These are phyloP conservation scores for Ichneumoninae sp. DNA, from an alignment of 2,888 invertebrate genomes.

Conservation along the genomic window DNA sequence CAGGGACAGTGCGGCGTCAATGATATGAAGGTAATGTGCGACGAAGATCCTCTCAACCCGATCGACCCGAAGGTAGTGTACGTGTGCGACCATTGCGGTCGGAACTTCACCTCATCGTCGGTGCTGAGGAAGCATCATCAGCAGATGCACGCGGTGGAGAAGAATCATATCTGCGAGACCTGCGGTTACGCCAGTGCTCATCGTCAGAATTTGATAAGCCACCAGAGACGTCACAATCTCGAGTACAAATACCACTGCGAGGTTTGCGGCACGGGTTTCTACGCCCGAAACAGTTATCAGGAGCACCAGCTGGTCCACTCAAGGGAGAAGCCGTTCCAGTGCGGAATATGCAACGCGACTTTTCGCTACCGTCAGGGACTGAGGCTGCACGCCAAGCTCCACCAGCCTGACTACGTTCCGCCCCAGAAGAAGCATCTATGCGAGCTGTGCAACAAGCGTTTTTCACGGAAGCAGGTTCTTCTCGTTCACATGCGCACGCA, in stretches of 20 bases:
- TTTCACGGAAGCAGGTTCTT: conserved; percentile 82
- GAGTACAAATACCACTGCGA: conserved; percentile 82
- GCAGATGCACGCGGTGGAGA: conserved; percentile 72
- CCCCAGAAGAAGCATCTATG: conserved; percentile 83
- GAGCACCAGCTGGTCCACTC: conserved; percentile 80
- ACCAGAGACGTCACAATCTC: conserved; percentile 78
- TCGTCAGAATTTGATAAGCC: conserved; percentile 76
- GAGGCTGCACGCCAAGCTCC: conserved; percentile 81
- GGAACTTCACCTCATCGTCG: conserved; percentile 68
- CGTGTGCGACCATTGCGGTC: conserved; percentile 77
- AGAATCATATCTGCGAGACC: conserved; percentile 76
- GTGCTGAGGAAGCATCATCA: conserved; percentile 69
- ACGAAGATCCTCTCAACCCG: conserved; percentile 61
- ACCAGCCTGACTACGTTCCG: conserved; percentile 83
- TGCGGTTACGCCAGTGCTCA: conserved; percentile 79
- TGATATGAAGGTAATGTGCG: conserved; percentile 77
- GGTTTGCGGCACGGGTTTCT: conserved; percentile 79
- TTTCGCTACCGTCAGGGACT: conserved; percentile 83
- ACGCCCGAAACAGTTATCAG: conserved; percentile 77
- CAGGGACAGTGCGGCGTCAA: conserved; percentile 73
- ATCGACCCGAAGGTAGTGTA: conserved; percentile 71
- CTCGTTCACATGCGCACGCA: conserved; percentile 83
- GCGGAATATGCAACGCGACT: conserved; percentile 82
- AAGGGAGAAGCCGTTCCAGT: conserved; percentile 81
- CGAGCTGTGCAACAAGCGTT: conserved; percentile 82